Evolutionary conservation across 2,888 invertebrate genomes (phyloP), one percentile per base, ranked within the genome.

Genomic region (Leucania comma): DNA sequence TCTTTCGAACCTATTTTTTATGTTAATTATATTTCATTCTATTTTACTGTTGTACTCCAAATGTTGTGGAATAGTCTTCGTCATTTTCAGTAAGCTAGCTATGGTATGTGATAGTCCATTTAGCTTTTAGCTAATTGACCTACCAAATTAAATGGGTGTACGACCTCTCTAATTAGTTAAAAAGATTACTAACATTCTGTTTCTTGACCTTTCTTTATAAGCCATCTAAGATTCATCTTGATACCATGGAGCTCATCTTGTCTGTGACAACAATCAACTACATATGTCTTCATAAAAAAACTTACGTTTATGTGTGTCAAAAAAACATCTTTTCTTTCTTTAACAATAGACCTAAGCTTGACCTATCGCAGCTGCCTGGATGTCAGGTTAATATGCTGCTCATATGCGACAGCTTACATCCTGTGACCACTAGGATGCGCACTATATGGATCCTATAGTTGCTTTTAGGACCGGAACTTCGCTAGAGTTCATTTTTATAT

Each of bases 341-440:
- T 60, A 9, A 9, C 17, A 17, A 14, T n/a, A 29, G 57, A 24
- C 17, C 22, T 3, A 24, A 71, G 48, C 26, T 46, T 79, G 66
- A 79, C 74, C 53, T 50, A 24, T 54, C 53, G 20, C 0, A n/a
- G 32, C 22, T 20, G 54, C n/a, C n/a, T 38, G 54, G 68, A 56
- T 24, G 64, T 51, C 24, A 20, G 81, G 81, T 78, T 75, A 70
- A 61, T 80, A 81, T 75, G 78, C 74, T 60, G 68, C 42, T 62
- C 73, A 60, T 84, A 65, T n/a, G 38, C 69, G 73, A 79, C 74
- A 68, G 60, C 65, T 24, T 14, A 61, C 78, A 69, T 83, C 85
- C 80, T 84, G 83, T 75, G n/a, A 14, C 14, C 38, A 32, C 29
- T 56, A 64, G 62, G 62, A 80, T 57, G 56, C 42, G 22, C 12